Conservation (phyloP, 2,113 vertebrate genomes). For the Motacilla tschutschensis region DNA sequence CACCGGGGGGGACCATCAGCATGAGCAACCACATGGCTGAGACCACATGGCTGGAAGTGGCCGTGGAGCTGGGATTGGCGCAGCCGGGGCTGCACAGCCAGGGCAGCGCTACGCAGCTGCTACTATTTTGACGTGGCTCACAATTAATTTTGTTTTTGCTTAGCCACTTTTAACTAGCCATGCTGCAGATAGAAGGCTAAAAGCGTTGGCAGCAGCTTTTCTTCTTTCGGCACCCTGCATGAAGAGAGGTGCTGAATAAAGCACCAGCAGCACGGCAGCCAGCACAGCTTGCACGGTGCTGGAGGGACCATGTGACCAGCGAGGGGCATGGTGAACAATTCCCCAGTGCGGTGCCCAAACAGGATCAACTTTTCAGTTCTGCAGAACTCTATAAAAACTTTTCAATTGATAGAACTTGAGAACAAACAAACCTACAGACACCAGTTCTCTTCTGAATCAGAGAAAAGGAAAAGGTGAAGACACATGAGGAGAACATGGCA, state of each 20-base stretch:
- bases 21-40: accelerated
- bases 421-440: neutral
- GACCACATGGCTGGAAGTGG: accelerated
- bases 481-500: accelerated
- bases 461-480: neutral
- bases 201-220: neutral
- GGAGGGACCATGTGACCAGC: accelerated
- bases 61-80: accelerated
- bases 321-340: neutral
- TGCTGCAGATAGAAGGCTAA: neutral
- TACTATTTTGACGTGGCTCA: too few species aligned
- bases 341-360: accelerated
- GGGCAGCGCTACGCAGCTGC: accelerated
- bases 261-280: neutral
- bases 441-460: neutral
- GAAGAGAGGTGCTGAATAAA: neutral
- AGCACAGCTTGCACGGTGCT: too few species aligned
- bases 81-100: too few species aligned
- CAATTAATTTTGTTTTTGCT: neutral
- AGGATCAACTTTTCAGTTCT: neutral
- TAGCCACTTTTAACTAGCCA: too few species aligned
- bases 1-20: too few species aligned
- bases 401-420: neutral
- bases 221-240: accelerated
- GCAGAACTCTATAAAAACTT: neutral